These are phyloP conservation scores for Limenitis arthemis DNA, from an alignment of 2,888 invertebrate species.

Conservation along the genomic window DNA sequence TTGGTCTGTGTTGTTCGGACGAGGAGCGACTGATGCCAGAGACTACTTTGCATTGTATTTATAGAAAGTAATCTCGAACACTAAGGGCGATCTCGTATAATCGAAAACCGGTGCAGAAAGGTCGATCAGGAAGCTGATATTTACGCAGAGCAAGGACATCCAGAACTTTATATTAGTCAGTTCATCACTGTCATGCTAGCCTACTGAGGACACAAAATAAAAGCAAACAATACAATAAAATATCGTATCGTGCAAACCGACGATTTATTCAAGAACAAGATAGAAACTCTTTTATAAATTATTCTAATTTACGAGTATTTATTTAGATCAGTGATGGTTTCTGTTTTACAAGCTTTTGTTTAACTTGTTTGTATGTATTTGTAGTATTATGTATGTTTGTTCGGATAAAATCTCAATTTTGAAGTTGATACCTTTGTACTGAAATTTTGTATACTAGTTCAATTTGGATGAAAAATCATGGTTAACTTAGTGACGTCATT, in stretches of 20 bases:
- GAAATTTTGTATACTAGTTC: too few species aligned
- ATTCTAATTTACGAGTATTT: too few species aligned
- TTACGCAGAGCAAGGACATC: constrained; percentile 51
- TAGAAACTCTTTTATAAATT: background rate
- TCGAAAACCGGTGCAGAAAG: constrained; percentile 52
- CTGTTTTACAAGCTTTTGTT: too few species aligned
- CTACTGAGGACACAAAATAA: constrained; percentile 16
- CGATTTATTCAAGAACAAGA: background rate
- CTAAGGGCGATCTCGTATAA: constrained; percentile 53
- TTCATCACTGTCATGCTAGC: constrained; percentile 40
- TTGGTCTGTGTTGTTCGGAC: constrained; percentile 57
- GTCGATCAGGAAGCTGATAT: constrained; percentile 57
- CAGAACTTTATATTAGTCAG: constrained; percentile 36
- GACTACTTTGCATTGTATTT: constrained; percentile 42
- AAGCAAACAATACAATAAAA: constrained; percentile 8
- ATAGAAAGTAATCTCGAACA: constrained; percentile 48
- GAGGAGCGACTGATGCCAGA: constrained; percentile 50
- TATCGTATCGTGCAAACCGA: background rate
- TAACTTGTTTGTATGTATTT: too few species aligned
- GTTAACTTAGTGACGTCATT: too few species aligned
- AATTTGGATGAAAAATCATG: too few species aligned
- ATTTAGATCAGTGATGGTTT: constrained; percentile 25
- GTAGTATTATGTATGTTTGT: too few species aligned
- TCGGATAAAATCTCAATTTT: too few species aligned
- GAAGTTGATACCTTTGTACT: too few species aligned